These are phyloP conservation scores for Notodonta ziczac DNA, from an alignment of 2,888 invertebrate species.

Conservation along the genomic window DNA sequence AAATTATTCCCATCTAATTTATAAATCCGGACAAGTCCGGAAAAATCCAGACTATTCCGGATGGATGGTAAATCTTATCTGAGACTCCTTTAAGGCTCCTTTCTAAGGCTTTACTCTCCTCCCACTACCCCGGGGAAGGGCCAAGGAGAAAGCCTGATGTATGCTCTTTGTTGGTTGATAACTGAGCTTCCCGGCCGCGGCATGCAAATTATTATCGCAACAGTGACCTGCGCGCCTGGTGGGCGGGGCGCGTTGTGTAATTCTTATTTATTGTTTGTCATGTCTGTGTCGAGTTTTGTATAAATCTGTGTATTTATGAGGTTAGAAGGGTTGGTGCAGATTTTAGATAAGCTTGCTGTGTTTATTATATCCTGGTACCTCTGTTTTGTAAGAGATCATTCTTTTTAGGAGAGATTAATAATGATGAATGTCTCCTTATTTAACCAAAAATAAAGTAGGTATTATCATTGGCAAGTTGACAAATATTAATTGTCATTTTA, in stretches of 20 bases:
- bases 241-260: conserved; percentile 68
- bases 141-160: conserved; percentile 72
- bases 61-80: too few relatives aligned
- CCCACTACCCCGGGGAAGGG: not conserved
- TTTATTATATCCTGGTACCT: not conserved
- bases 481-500: too few relatives aligned
- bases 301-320: conserved; percentile 8
- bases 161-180: conserved; percentile 63
- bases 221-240: conserved; percentile 59
- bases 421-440: too few relatives aligned
- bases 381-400: too few relatives aligned
- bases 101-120: too few relatives aligned
- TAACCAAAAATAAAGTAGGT: too few relatives aligned
- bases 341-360: not conserved
- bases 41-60: too few relatives aligned
- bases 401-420: not conserved
- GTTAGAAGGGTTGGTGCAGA: conserved; percentile 1
- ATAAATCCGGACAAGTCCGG: too few relatives aligned
- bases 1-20: too few relatives aligned
- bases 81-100: too few relatives aligned
- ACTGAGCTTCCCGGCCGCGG: conserved; percentile 69
- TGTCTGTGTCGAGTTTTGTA: conserved; percentile 23
- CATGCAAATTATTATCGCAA: conserved; percentile 77
- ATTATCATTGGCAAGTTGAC: too few relatives aligned
- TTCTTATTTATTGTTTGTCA: conserved; percentile 55